Evolutionary conservation across 2,888 invertebrate genomes (phyloP).

Genomic region (Autographa gamma): DNA sequence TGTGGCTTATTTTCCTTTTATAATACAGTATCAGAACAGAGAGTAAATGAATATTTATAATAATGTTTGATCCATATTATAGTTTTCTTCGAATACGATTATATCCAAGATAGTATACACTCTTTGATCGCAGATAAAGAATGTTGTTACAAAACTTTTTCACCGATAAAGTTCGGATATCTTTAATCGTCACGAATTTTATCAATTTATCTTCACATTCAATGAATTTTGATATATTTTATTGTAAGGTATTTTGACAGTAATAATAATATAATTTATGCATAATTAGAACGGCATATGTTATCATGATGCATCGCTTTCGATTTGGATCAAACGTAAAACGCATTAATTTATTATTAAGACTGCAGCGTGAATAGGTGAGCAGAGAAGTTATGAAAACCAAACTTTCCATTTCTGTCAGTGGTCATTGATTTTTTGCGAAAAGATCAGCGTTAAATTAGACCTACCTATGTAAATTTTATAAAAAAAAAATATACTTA

Average conservation of each 20-base stretch:
- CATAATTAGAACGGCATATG: background rate
- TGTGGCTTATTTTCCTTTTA: too few species aligned
- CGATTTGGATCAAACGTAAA: background rate
- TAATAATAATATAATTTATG: constrained; percentile 1
- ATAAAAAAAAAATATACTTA: too few species aligned
- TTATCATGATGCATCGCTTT: background rate
- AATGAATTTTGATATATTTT: constrained; percentile 24
- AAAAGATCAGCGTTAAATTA: too few species aligned
- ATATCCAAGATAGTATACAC: constrained; percentile 28
- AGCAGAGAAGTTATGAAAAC: background rate
- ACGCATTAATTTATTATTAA: background rate
- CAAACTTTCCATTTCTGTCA: too few species aligned
- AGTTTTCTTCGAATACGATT: background rate
- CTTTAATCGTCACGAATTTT: constrained; percentile 32
- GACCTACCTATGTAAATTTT: too few species aligned
- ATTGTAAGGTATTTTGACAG: background rate
- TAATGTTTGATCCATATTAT: background rate
- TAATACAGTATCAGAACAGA: too few species aligned
- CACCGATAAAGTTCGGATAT: constrained; percentile 41
- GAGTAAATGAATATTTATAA: too few species aligned
- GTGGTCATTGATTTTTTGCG: too few species aligned
- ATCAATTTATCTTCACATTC: constrained; percentile 43
- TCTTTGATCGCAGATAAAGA: constrained; percentile 30
- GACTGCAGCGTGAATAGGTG: background rate
- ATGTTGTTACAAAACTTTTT: constrained; percentile 19